Percentiles rank a stretch among this genome's conserved stretches.
Conservation (phyloP, 2,113 vertebrate genomes). For the Sprattus sprattus region DNA sequence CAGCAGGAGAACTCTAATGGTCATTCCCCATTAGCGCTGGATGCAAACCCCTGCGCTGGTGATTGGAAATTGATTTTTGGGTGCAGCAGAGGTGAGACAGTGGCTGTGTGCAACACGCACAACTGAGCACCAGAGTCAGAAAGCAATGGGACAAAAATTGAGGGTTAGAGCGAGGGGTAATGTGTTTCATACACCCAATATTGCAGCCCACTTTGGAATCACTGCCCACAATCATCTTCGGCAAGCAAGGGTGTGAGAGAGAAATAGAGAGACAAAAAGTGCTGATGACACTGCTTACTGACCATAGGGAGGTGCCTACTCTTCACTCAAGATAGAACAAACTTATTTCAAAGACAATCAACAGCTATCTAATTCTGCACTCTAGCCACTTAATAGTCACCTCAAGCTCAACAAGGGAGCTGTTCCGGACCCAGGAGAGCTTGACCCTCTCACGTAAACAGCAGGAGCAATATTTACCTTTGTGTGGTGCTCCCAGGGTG, state of each 20-base stretch:
- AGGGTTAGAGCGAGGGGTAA: not conserved
- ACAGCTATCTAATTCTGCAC: not conserved
- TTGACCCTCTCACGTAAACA: not conserved
- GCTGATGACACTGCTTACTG: not conserved
- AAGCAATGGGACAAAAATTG: conserved; percentile 25
- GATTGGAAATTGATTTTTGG: conserved; percentile 31
- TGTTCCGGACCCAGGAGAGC: not conserved
- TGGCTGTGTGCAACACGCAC: not conserved
- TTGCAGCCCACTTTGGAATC: not conserved
- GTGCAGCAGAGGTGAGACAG: not conserved
- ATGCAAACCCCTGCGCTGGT: not conserved
- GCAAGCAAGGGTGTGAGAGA: not conserved
- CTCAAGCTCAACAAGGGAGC: not conserved
- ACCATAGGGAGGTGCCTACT: not conserved
- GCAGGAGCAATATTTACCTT: conserved; percentile 62
- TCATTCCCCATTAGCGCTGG: conserved; percentile 20
- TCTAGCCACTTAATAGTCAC: not conserved
- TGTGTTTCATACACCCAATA: conserved; percentile 21
- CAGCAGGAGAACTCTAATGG: not conserved
- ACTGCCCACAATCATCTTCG: too few species aligned
- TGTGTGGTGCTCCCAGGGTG: conserved; percentile 90
- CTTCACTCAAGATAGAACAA: not conserved
- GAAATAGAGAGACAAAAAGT: not conserved
- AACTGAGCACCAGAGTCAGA: not conserved
- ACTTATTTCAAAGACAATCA: not conserved